Conservation (phyloP, 1,140 invertebrate genomes). For the Drosophila mojavensis region DNA sequence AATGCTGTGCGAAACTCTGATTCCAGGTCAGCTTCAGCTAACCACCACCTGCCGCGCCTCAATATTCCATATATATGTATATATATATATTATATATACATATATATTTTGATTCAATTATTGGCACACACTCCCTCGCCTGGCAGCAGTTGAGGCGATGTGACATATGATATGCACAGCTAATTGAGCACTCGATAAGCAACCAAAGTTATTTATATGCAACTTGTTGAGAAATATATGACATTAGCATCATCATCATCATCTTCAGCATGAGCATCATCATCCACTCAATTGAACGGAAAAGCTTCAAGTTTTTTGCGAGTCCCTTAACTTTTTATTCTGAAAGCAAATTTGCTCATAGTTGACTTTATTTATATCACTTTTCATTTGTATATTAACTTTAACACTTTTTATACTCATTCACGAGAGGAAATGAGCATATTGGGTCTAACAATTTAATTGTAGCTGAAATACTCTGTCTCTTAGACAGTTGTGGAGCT, state of each 20-base stretch:
- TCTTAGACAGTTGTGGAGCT: no score
- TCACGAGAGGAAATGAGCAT: no score
- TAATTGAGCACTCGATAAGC: conserved; percentile 12
- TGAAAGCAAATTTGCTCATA: neutral
- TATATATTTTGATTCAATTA: conserved; percentile 49
- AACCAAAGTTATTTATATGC: neutral
- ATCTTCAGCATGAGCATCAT: no score
- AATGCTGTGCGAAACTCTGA: conserved; percentile 29
- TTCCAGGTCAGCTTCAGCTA: conserved; percentile 6
- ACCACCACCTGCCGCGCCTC: neutral
- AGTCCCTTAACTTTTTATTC: neutral
- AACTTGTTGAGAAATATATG: neutral
- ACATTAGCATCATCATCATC: no score
- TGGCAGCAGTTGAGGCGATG: neutral
- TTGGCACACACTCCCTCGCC: conserved; percentile 7
- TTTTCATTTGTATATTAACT: no score
- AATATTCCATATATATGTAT: neutral
- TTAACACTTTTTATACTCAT: no score
- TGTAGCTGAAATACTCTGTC: no score
- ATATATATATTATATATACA: neutral
- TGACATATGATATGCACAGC: conserved; percentile 6
- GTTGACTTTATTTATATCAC: no score
- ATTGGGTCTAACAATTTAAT: no score
- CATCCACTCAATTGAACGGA: neutral
- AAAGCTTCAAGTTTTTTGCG: neutral